Evolutionary conservation across 2,113 vertebrate species (phyloP).

Genomic region (Saimiri boliviensis): DNA sequence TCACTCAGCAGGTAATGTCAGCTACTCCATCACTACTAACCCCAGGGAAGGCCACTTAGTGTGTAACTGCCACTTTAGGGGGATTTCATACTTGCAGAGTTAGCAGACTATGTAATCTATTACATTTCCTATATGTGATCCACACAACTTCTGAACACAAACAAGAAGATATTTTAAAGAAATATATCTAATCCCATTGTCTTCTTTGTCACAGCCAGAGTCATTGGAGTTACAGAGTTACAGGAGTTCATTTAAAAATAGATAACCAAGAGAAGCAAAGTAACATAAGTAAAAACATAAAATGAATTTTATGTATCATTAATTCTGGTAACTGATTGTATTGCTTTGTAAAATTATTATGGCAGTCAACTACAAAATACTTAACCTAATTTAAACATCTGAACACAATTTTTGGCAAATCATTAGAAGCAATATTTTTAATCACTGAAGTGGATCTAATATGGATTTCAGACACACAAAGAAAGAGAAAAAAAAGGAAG

Average conservation of each 20-base stretch:
- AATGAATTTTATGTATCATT: slow-evolving; percentile 84
- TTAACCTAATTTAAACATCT: slow-evolving; percentile 84
- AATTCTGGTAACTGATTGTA: slow-evolving; percentile 84
- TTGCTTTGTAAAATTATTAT: slow-evolving; percentile 83
- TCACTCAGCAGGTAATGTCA: slow-evolving; percentile 26
- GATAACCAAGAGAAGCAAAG: slow-evolving; percentile 57
- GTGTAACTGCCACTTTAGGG: not conserved
- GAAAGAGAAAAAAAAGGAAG: slow-evolving; percentile 2
- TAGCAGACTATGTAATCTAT: not conserved
- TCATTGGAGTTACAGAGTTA: slow-evolving; percentile 49
- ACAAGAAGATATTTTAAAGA: not conserved
- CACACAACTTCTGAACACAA: not conserved
- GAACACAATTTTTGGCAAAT: slow-evolving; percentile 78
- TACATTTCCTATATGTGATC: not conserved
- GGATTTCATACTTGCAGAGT: not conserved
- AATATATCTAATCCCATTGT: not conserved
- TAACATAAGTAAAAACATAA: slow-evolving; percentile 80
- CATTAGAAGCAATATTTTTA: slow-evolving; percentile 82
- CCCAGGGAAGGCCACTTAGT: not conserved
- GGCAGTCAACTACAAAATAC: slow-evolving; percentile 82
- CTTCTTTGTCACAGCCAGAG: slow-evolving; percentile 32
- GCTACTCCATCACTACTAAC: slow-evolving; percentile 8
- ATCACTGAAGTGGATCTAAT: slow-evolving; percentile 82
- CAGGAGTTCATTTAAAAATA: slow-evolving; percentile 73
- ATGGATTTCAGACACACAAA: slow-evolving; percentile 76